Conservation (phyloP, 2,113 vertebrate species). For the Rallus limicola region DNA sequence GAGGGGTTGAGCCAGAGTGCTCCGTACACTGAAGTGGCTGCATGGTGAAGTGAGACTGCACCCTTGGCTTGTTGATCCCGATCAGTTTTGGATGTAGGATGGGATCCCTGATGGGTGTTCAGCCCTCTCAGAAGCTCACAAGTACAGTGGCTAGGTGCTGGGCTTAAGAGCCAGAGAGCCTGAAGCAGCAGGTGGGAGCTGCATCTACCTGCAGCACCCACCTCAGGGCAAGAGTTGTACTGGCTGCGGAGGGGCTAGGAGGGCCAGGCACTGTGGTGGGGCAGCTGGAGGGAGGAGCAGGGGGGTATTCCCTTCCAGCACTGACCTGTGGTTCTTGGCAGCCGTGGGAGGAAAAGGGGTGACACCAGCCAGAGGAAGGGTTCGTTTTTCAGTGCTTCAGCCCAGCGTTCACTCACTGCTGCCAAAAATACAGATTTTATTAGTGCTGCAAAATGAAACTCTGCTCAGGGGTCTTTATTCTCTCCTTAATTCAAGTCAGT, state of each 20-base stretch:
- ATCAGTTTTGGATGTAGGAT: background rate
- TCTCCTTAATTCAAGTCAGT: constrained; percentile 37
- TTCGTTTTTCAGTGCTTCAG: constrained; percentile 20
- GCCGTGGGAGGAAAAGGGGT: background rate
- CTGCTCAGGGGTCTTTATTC: constrained; percentile 5
- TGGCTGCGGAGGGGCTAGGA: background rate
- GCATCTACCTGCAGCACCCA: accelerated
- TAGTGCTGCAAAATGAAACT: constrained; percentile 4
- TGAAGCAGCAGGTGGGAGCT: background rate
- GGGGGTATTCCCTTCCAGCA: background rate
- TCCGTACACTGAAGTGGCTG: background rate
- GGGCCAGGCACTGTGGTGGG: background rate
- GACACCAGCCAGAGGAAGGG: background rate
- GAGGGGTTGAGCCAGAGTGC: background rate
- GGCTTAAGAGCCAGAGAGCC: background rate
- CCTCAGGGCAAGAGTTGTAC: accelerated
- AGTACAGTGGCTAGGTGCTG: background rate
- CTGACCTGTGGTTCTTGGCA: constrained; percentile 22
- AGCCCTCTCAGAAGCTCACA: background rate
- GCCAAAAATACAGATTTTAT: constrained; percentile 59
- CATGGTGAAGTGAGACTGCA: background rate
- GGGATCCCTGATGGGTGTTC: background rate
- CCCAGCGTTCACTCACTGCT: background rate
- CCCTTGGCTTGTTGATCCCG: background rate
- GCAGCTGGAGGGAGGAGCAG: background rate